Base-by-base conservation (phyloP, 2,888 invertebrate genomes). In the Xanthostigma xanthostigma region DNA sequence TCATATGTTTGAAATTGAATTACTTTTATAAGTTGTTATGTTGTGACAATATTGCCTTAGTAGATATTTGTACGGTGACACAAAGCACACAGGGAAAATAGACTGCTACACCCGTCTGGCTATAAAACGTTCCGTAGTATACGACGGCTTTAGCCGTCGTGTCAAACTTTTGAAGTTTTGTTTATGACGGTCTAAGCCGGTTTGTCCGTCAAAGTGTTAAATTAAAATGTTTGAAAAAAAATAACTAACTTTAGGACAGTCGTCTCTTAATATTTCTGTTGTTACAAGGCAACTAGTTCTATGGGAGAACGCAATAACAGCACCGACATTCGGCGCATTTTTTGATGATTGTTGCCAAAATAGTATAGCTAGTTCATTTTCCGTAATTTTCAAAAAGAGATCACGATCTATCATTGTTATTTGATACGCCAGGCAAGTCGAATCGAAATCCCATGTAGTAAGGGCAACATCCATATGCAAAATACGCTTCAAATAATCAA, bases 391-490 rank as follows among this genome's bases (percentile, higher is more conserved):
- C 12, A 71, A 53, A 54, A 75, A 73, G 5, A 76, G 61, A 53
- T 73, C 71, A 44, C 69, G 65, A 53, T 76, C 75, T 34, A 75
- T 67, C 48, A 74, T 58, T 0, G 75, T 75, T 48, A 76, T 53
- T 54, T 75, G 74, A 49, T 65, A 62, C 0, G 74, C 72, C 17
- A 76, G 53, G 1, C 69, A 69, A 0, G 66, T 64, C 9, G 75
- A 75, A 56, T 73, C 70, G 52, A 76, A 66, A 53, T 75, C 74
- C 74, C 74, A 73, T 9, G 69, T 67, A 0, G 67, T 67, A 34
- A 72, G 58, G 17, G 61, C 58, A 2, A 66, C 56, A 36, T 71
- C 66, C 55, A 70, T 55, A 50, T 57, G 62, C 10, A 74, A 54
- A 6, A 68, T 58, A 42, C 63, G 58, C 47, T 65, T 67, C 38